phyloP scores from a whole-genome alignment of 2,797 vertebrate genomes.

The Gadopsis bispinosus region DNA sequence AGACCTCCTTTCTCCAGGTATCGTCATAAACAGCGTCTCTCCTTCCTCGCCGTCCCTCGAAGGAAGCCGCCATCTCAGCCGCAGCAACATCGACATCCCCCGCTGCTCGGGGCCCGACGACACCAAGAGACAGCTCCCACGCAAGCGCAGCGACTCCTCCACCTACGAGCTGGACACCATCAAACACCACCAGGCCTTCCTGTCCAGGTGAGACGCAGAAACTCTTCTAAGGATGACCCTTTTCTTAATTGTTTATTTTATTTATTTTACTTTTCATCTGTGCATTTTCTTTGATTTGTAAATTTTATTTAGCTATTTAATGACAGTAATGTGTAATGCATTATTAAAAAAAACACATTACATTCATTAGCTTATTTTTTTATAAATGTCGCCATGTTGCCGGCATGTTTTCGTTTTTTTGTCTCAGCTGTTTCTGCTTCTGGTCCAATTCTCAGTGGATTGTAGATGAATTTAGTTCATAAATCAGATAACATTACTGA shows the following conservation, averaged over 20 bases:
- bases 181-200: constrained; percentile 97
- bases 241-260: no score
- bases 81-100: constrained; percentile 97
- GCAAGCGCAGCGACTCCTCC: constrained; percentile 97
- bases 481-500: neutral
- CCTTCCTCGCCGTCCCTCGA: constrained; percentile 86
- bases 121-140: constrained; percentile 90
- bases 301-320: no score
- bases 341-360: neutral
- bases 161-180: constrained; percentile 97
- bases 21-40: constrained; percentile 87
- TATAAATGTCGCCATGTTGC: neutral
- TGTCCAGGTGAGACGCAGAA: constrained; percentile 88
- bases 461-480: neutral
- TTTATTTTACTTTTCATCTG: no score
- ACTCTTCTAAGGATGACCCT: no score
- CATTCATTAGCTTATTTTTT: neutral
- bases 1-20: constrained; percentile 94
- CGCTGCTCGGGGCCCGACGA: constrained; percentile 87
- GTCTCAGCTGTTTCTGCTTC: no score
- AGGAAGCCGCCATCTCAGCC: constrained; percentile 94
- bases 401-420: neutral
- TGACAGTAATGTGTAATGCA: neutral
- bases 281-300: no score
- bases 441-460: neutral